phyloP scores from a whole-genome alignment of 2,113 vertebrate genomes.

The Myrmecophaga tridactyla region DNA sequence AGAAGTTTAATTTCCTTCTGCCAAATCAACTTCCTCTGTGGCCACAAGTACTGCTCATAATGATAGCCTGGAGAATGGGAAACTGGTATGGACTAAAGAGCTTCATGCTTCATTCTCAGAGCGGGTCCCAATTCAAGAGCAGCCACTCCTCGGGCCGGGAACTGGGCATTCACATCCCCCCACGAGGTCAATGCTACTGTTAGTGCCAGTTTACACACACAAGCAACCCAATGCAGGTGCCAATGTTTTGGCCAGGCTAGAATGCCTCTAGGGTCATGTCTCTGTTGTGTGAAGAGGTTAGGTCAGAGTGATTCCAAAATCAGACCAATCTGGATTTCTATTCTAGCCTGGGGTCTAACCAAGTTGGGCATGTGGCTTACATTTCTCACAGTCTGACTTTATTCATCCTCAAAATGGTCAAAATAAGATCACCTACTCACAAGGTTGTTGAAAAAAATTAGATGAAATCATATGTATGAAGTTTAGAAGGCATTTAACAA shows the following conservation, averaged over 20 bases:
- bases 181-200: background rate
- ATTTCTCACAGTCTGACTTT: background rate
- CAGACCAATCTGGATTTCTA: background rate
- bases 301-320: background rate
- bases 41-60: background rate
- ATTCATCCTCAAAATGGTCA: background rate
- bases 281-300: background rate
- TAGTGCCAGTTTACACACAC: background rate
- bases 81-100: background rate
- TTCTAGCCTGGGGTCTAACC: background rate
- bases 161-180: background rate
- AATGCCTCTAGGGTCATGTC: background rate
- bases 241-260: background rate
- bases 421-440: background rate
- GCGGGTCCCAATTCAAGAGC: background rate
- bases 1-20: slow-evolving; percentile 74
- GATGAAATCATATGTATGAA: background rate
- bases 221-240: background rate
- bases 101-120: background rate
- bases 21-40: slow-evolving; percentile 57
- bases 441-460: background rate
- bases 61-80: background rate
- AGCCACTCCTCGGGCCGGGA: background rate
- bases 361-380: background rate
- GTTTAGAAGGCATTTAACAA: background rate